Evolutionary conservation across 2,888 invertebrate species (phyloP).

Genomic region (Elysia crispata): DNA sequence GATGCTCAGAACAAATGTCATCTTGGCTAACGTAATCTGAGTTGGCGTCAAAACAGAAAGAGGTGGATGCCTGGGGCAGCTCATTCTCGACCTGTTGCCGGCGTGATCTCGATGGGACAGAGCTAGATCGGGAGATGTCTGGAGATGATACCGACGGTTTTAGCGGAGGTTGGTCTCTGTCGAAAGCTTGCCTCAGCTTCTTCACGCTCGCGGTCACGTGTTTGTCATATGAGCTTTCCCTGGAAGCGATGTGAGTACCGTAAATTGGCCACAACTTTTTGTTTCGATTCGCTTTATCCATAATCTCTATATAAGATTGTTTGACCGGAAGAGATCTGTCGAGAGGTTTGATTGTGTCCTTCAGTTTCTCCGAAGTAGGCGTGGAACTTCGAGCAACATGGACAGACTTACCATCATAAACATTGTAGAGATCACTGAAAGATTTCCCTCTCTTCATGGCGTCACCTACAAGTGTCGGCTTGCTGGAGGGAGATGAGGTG

Average conservation of each 20-base stretch:
- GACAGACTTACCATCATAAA: constrained; percentile 24
- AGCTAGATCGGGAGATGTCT: constrained; percentile 27
- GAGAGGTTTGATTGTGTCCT: background rate
- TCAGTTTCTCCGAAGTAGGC: background rate
- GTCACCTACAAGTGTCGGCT: background rate
- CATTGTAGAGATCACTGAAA: constrained; percentile 47
- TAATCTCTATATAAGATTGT: constrained; percentile 54
- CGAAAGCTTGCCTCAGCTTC: constrained; percentile 49
- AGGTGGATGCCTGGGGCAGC: background rate
- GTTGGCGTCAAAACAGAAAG: background rate
- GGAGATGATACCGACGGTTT: constrained; percentile 67
- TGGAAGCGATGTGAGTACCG: constrained; percentile 66
- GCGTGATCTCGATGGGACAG: too few species aligned
- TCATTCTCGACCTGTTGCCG: background rate
- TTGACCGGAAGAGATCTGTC: background rate
- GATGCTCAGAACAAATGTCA: constrained; percentile 23
- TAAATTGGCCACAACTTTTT: constrained; percentile 59
- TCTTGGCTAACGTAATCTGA: background rate
- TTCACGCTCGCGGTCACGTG: constrained; percentile 47
- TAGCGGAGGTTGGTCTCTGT: constrained; percentile 57
- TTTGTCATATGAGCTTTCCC: constrained; percentile 59
- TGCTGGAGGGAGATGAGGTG: too few species aligned
- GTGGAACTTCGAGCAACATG: too few species aligned
- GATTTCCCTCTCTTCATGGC: constrained; percentile 42
- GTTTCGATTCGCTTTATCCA: constrained; percentile 55